phyloP scores from a whole-genome alignment of 2,888 invertebrate genomes.

The Cremastinae sp. region DNA sequence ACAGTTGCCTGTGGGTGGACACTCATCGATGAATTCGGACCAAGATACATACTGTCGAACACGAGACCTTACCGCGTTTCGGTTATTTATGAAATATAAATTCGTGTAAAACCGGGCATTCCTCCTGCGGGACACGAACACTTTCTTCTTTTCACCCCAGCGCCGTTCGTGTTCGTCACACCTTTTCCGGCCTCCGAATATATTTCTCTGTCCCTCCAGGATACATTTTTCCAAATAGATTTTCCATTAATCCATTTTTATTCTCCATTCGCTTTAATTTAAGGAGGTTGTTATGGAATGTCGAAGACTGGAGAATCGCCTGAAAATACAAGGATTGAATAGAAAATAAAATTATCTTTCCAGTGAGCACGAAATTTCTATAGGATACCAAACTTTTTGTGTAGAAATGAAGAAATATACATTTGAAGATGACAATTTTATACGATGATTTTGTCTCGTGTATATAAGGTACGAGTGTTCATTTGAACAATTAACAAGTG shows the following conservation, averaged over 20 bases:
- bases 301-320: too few relatives aligned
- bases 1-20: conserved; percentile 55
- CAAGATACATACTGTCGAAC: conserved; percentile 27
- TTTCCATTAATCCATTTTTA: conserved; percentile 3
- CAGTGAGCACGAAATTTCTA: too few relatives aligned
- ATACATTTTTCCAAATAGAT: conserved; percentile 14
- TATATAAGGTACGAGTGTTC: too few relatives aligned
- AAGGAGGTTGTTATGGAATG: too few relatives aligned
- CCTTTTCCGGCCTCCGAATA: conserved; percentile 34
- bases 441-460: too few relatives aligned
- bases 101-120: conserved; percentile 53
- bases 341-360: too few relatives aligned
- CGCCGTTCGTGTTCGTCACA: conserved; percentile 42
- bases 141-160: conserved; percentile 32
- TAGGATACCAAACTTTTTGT: too few relatives aligned
- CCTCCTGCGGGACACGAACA: conserved; percentile 19
- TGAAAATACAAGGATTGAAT: too few relatives aligned
- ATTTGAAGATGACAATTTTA: not conserved
- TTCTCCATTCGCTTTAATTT: conserved; percentile 18
- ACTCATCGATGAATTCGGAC: conserved; percentile 41
- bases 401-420: too few relatives aligned
- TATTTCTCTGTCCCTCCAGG: not conserved
- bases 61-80: conserved; percentile 19
- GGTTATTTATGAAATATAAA: conserved; percentile 56
- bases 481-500: too few relatives aligned